phyloP scores from a whole-genome alignment of 1,140 invertebrate genomes.

The Oncopodura yosiiana region DNA sequence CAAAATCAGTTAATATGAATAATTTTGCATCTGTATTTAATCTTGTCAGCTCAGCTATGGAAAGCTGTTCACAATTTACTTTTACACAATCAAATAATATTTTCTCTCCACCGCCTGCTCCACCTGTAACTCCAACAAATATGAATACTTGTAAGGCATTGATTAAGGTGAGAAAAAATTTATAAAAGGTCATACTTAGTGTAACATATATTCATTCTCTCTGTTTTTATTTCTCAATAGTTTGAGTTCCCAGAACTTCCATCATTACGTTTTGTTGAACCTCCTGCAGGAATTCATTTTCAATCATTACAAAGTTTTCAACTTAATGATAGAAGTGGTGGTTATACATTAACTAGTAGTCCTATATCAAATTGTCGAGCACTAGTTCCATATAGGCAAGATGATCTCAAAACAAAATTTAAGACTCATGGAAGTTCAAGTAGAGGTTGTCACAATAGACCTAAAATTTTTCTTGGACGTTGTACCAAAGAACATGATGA shows the following conservation, averaged over 20 bases:
- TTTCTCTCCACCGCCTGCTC: slow-evolving; percentile 33
- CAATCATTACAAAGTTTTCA: slow-evolving; percentile 7
- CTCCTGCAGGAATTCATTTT: slow-evolving; percentile 19
- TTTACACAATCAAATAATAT: neutral
- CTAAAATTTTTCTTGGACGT: neutral
- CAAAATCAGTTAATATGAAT: neutral
- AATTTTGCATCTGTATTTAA: neutral
- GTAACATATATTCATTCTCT: neutral
- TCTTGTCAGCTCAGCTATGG: neutral
- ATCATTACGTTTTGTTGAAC: slow-evolving; percentile 25
- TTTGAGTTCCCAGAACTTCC: slow-evolving; percentile 31
- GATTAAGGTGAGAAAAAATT: slow-evolving; percentile 27
- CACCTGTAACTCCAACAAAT: slow-evolving; percentile 24
- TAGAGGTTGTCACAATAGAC: slow-evolving; percentile 1
- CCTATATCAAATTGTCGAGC: slow-evolving; percentile 8
- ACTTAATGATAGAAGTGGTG: neutral
- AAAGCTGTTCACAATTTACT: neutral
- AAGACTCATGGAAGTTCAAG: slow-evolving; percentile 9
- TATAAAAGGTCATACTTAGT: neutral
- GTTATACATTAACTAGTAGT: neutral
- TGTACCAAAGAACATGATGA: slow-evolving; percentile 40
- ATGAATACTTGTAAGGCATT: slow-evolving; percentile 30
- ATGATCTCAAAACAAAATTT: slow-evolving; percentile 19
- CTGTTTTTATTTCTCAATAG: slow-evolving; percentile 6
- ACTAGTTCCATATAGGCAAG: slow-evolving; percentile 31